Evolutionary conservation across 2,888 invertebrate species (phyloP), one percentile per base, ranked within the genome.

Genomic region (Formica aserva): DNA sequence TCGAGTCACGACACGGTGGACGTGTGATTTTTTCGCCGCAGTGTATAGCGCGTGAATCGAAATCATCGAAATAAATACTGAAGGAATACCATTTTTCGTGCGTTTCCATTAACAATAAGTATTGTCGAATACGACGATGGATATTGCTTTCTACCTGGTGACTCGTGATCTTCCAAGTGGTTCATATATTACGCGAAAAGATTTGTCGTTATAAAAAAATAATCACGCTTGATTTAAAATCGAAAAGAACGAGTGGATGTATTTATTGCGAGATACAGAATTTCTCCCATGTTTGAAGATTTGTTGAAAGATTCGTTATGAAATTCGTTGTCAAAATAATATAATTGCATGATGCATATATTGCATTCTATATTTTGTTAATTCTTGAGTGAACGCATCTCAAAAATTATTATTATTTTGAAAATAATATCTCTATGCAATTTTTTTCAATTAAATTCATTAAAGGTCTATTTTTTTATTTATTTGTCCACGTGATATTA

Each of bases 91-190:
- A 41, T 63, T 22, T 63, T 45, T 45, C 22, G 63, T 48, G n/a
- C 32, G 62, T 69, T 66, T 77, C 38, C 57, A 32, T 35, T 35
- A 1, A 35, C 11, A 26, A 29, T 29, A 38, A 55, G 18, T 11
- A 77, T 57, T n/a, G 32, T 69, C 41, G 67, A n/a, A 38, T 35
- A 48, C n/a, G 77, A 77, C n/a, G 41, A 26, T 41, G 38, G 26
- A n/a, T 18, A 26, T 5, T 29, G 41, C 13, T 60, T 78, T 60
- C 45, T 48, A 71, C 45, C 45, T 71, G 60, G 67, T 57, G 77
- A 38, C 13, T 45, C 45, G 71, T 29, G 38, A 71, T 60, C 0
- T n/a, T 35, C 9, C 13, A 32, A n/a, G 18, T 48, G n/a, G 8
- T 9, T n/a, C 13, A 5, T 22, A 22, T 0, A 22, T 69, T 22